Evolutionary conservation across 2,888 invertebrate species (phyloP).

Genomic region (Auanema sp.): DNA sequence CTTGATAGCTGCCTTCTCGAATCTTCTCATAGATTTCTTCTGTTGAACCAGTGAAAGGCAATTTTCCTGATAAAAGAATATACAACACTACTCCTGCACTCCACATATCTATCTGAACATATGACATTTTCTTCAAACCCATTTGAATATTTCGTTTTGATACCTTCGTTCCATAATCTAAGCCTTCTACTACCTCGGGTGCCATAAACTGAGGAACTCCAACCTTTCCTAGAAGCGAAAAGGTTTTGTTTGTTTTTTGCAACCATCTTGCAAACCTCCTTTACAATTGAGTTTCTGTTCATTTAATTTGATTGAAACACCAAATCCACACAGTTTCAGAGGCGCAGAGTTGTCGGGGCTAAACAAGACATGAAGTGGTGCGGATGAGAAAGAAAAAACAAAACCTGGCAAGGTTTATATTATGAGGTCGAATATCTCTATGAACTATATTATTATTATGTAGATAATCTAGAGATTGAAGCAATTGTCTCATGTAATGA

Average conservation of each 20-base stretch:
- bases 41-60: constrained; percentile 92
- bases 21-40: constrained; percentile 89
- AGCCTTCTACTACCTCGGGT: constrained; percentile 89
- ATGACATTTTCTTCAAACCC: background rate
- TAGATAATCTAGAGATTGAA: constrained; percentile 94
- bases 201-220: constrained; percentile 98
- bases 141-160: background rate
- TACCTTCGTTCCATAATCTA: constrained; percentile 69
- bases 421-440: constrained; percentile 94
- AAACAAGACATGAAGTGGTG: constrained; percentile 13
- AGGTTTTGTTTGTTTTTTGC: background rate
- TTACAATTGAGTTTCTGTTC: constrained; percentile 17
- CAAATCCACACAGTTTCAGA: constrained; percentile 94
- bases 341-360: constrained; percentile 95
- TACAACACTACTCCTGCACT: constrained; percentile 87
- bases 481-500: constrained; percentile 96
- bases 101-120: constrained; percentile 79
- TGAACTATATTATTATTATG: constrained; percentile 97
- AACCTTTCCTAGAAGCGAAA: constrained; percentile 72
- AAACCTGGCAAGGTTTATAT: constrained; percentile 82
- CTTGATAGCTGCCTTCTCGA: constrained; percentile 65
- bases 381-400: background rate
- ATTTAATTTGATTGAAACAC: constrained; percentile 88
- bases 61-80: constrained; percentile 85
- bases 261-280: constrained; percentile 8